A percentile compares a stretch with the other conserved stretches of the same genome.
These are phyloP conservation scores for Anthoptus insignis DNA, from an alignment of 2,888 invertebrate genomes.

Conservation along the genomic window DNA sequence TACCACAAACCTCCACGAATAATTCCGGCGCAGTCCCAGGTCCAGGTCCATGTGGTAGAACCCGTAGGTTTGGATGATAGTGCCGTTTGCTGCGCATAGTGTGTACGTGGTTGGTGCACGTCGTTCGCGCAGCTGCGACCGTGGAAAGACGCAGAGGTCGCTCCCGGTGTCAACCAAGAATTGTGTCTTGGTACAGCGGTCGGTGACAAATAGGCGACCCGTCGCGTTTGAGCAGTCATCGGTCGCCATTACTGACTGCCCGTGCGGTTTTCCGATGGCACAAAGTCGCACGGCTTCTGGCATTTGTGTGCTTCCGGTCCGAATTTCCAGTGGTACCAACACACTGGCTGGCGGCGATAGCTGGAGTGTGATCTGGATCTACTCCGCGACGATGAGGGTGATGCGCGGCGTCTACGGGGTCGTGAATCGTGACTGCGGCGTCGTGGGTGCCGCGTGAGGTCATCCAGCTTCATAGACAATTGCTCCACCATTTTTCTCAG, in stretches of 20 bases:
- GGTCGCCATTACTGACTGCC: conserved; percentile 53
- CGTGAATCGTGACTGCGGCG: not conserved
- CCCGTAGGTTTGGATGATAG: conserved; percentile 54
- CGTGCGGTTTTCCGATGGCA: conserved; percentile 37
- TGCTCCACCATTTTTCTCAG: conserved; percentile 17
- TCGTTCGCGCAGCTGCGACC: conserved; percentile 38
- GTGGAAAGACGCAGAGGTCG: conserved; percentile 47
- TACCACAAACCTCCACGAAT: conserved; percentile 55
- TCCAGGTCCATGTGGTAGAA: conserved; percentile 45
- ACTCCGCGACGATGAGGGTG: not conserved
- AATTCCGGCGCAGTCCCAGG: conserved; percentile 53
- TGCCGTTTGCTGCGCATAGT: conserved; percentile 55
- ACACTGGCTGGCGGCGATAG: conserved; percentile 36
- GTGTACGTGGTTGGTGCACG: conserved; percentile 46
- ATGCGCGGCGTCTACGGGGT: not conserved
- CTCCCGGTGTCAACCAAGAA: conserved; percentile 42
- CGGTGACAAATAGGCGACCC: conserved; percentile 47
- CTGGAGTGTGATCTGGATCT: conserved; percentile 26
- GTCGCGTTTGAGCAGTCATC: conserved; percentile 40
- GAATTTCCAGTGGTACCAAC: conserved; percentile 48
- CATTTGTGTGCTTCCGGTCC: conserved; percentile 39
- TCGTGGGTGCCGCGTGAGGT: not conserved
- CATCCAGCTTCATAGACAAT: not conserved
- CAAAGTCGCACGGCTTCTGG: conserved; percentile 29
- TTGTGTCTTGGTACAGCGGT: conserved; percentile 37